A percentile compares a stretch with the other conserved stretches of the same genome.
These are phyloP conservation scores for Euplagia quadripunctaria DNA, from an alignment of 2,888 invertebrate genomes.

Conservation along the genomic window DNA sequence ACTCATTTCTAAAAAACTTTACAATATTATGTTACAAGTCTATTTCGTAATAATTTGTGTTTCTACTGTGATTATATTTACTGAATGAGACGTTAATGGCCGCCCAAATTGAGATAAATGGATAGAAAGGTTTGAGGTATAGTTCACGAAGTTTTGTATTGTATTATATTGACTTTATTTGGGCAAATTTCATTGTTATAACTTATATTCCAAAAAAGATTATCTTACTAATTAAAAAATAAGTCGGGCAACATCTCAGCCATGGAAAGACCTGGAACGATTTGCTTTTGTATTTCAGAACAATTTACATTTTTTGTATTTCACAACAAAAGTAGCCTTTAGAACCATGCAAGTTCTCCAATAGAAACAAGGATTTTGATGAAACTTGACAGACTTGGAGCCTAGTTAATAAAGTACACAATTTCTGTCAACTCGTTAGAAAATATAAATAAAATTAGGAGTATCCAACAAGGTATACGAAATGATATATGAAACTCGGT, in stretches of 20 bases:
- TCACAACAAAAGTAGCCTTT: background rate
- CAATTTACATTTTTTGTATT: background rate
- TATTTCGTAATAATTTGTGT: slow-evolving; percentile 46
- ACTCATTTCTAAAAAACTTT: slow-evolving; percentile 45
- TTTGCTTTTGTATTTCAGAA: background rate
- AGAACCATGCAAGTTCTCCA: too few species aligned
- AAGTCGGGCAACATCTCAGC: background rate
- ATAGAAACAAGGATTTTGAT: background rate
- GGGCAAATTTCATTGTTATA: background rate
- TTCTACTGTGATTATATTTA: slow-evolving; percentile 12
- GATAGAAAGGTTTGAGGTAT: background rate
- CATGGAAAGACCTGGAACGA: background rate
- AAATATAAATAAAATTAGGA: too few species aligned
- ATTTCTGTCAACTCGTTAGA: too few species aligned
- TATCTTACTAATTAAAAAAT: background rate
- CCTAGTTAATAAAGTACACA: too few species aligned
- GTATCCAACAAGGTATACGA: too few species aligned
- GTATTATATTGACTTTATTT: background rate
- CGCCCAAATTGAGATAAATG: slow-evolving; percentile 5
- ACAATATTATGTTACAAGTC: slow-evolving; percentile 37
- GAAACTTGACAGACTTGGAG: too few species aligned
- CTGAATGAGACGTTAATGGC: slow-evolving; percentile 7
- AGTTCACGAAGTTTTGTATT: background rate
- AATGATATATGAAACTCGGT: background rate
- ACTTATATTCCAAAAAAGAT: background rate